Percentiles rank a stretch among this genome's conserved stretches.
These are phyloP conservation scores for Arion vulgaris DNA, from an alignment of 1,140 invertebrate genomes.

Conservation along the genomic window DNA sequence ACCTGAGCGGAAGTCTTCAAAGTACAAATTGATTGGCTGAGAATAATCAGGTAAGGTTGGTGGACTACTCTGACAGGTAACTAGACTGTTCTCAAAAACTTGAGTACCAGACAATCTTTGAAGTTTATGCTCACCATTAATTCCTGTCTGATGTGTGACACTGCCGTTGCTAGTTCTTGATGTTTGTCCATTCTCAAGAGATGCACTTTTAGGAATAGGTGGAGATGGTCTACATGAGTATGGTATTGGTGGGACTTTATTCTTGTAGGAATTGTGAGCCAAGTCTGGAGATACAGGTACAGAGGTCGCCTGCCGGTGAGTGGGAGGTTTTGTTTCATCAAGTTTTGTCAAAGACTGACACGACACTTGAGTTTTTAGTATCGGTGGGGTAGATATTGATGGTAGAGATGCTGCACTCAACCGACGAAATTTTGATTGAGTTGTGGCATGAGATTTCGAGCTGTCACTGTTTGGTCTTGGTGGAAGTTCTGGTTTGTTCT, in stretches of 20 bases:
- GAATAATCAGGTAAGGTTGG: background rate
- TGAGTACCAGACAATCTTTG: too few relatives aligned
- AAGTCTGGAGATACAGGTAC: background rate
- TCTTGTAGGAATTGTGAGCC: background rate
- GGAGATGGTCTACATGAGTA: background rate
- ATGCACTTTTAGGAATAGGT: background rate
- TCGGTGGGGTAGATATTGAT: background rate
- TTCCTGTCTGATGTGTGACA: too few relatives aligned
- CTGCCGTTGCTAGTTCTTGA: too few relatives aligned
- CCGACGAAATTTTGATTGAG: background rate
- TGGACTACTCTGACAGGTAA: too few relatives aligned
- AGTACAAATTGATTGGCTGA: background rate
- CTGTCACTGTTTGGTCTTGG: slow-evolving; percentile 10
- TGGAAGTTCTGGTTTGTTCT: background rate
- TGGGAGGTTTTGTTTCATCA: background rate
- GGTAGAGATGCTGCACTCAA: background rate
- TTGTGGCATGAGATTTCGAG: background rate
- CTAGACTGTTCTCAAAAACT: too few relatives aligned
- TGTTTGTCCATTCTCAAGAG: too few relatives aligned
- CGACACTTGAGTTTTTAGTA: background rate
- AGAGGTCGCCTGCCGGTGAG: background rate
- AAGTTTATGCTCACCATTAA: too few relatives aligned
- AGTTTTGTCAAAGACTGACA: background rate
- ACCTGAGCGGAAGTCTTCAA: background rate
- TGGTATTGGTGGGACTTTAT: background rate